These are phyloP conservation scores for Calyptommatus sinebrachiatus DNA, from an alignment of 2,113 vertebrate genomes.

Conservation along the genomic window DNA sequence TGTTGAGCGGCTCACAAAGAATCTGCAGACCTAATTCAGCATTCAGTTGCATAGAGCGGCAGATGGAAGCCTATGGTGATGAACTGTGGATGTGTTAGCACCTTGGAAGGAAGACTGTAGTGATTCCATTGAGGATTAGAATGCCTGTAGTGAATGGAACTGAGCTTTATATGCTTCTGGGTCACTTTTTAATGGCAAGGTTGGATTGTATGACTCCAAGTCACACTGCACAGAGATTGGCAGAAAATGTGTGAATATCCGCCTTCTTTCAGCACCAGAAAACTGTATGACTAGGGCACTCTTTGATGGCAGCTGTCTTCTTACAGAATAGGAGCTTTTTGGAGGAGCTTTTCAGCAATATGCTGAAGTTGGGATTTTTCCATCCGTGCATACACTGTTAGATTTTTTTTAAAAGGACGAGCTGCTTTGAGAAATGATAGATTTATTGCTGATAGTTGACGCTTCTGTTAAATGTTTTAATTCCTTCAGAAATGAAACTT, in stretches of 20 bases:
- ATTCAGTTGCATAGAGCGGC: constrained; percentile 63
- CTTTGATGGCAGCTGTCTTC: constrained; percentile 56
- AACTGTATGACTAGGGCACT: constrained; percentile 32
- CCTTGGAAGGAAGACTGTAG: constrained; percentile 60
- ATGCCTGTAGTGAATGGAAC: constrained; percentile 57
- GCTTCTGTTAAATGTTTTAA: constrained; percentile 26
- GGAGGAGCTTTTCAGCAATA: constrained; percentile 30
- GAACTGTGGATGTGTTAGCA: constrained; percentile 66
- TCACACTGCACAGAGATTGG: constrained; percentile 55
- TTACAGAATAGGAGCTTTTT: constrained; percentile 49
- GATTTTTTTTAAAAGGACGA: constrained; percentile 42
- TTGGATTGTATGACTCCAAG: constrained; percentile 55
- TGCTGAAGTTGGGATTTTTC: constrained; percentile 35
- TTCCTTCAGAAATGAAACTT: constrained; percentile 32
- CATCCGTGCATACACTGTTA: background rate
- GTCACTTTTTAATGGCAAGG: constrained; percentile 57
- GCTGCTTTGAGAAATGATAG: constrained; percentile 39
- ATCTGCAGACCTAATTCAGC: constrained; percentile 62
- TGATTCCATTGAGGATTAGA: constrained; percentile 59
- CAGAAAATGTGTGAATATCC: constrained; percentile 61
- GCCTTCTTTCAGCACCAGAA: constrained; percentile 38
- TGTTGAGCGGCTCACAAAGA: constrained; percentile 67
- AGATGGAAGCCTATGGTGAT: constrained; percentile 69
- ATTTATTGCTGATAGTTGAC: constrained; percentile 45
- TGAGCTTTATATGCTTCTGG: constrained; percentile 61